Conservation (phyloP, 2,888 invertebrate genomes). For the Melieria picta region DNA sequence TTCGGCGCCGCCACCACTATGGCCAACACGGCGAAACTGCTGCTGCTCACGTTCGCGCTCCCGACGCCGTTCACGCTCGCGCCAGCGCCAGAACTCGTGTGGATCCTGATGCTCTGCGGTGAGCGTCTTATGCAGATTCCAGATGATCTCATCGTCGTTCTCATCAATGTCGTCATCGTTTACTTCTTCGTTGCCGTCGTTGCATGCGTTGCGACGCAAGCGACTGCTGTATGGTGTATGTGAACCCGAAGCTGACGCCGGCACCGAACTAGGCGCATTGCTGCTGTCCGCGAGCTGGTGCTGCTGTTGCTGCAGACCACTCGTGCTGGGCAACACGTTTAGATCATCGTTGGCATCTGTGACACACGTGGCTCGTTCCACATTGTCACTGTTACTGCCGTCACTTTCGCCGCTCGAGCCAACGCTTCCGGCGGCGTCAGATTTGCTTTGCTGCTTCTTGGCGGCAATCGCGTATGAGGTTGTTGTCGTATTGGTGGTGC, state of each 20-base stretch:
- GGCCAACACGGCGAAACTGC: slow-evolving; percentile 36
- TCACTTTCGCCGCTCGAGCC: slow-evolving; percentile 6
- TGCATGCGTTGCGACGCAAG: slow-evolving; percentile 2
- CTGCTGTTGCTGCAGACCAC: slow-evolving; percentile 47
- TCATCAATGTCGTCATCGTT: slow-evolving; percentile 29
- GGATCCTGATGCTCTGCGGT: slow-evolving; percentile 15
- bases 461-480: slow-evolving; percentile 51
- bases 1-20: slow-evolving; percentile 36
- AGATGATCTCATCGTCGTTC: slow-evolving; percentile 39
- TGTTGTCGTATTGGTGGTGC: slow-evolving; percentile 60
- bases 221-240: slow-evolving; percentile 4
- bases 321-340: slow-evolving; percentile 54
- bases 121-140: slow-evolving; percentile 36
- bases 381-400: slow-evolving; percentile 21
- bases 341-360: slow-evolving; percentile 46
- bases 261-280: too few relatives aligned
- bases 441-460: slow-evolving; percentile 38
- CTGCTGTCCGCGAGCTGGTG: background rate
- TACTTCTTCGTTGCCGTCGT: background rate
- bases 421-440: slow-evolving; percentile 20
- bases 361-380: background rate
- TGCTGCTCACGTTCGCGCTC: slow-evolving; percentile 38
- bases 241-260: background rate
- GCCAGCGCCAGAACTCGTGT: slow-evolving; percentile 34
- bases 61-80: slow-evolving; percentile 36